Base-by-base conservation (phyloP, 2,797 vertebrate species). In the Rhynchotus rufescens region DNA sequence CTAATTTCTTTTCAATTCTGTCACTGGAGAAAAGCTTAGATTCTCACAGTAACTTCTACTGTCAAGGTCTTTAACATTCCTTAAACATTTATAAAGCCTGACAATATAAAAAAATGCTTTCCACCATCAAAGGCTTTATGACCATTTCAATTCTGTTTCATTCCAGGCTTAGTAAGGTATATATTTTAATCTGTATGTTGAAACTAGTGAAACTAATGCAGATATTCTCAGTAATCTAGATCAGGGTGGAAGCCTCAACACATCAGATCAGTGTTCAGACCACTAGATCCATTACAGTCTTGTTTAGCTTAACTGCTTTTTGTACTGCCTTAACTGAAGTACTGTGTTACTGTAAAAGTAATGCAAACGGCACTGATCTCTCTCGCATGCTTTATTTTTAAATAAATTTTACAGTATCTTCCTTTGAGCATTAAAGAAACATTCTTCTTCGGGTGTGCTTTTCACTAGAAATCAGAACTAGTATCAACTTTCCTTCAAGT, bases 401-500 rank as follows among this genome's bases (percentile, higher is more conserved):
- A 25, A 57, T 56, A 57, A 21, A 62, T 49, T 68, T 68, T 65
- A 20, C 45, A 45, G 17, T 3, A 71, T 86, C 54, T 75, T 56
- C 81, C 75, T 90, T 57, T 10, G n/a, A 76, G 60, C 11, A 61
- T 76, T 76, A 87, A 75, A 83, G 28, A 73, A 92, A 78, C 4
- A 3, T 74, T 45, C 23, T 74, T 36, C 65, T 85, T 60, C 17
- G 42, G 93, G 62, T 74, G 45, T 81, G 57, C 28, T 92, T 88
- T 68, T 91, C 83, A 90, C 93, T 91, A 92, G 73, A 92, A 91
- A 80, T 80, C 67, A 90, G 64, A 23, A 92, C 52, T 47, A 80
- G 73, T 45, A 92, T 79, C 86, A 86, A 80, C 86, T 92, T 84
- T 77, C 67, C 86, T 87, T 88, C 79, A 86, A 81, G 94, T 95